These are phyloP conservation scores for Bergia sp. DNA, from an alignment of 92 coral and sea anemone genomes.

Conservation along the genomic window DNA sequence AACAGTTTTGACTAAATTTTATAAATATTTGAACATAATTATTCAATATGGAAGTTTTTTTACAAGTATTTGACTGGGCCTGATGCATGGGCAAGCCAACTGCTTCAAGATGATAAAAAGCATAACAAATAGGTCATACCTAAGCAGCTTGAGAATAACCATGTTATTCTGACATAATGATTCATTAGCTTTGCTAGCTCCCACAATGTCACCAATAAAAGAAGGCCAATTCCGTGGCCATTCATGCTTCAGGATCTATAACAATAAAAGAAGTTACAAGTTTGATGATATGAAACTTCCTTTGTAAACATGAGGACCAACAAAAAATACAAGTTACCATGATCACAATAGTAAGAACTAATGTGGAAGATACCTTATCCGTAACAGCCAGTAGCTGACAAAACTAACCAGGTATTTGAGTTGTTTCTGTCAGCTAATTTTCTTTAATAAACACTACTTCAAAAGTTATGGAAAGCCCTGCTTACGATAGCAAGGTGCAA, in stretches of 20 bases:
- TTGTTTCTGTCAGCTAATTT: no score
- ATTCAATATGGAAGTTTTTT: not conserved
- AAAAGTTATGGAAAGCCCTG: no score
- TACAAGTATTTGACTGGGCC: not conserved
- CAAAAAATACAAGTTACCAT: no score
- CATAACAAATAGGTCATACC: constrained; percentile 54
- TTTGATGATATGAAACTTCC: not conserved
- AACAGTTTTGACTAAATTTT: no score
- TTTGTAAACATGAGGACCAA: no score
- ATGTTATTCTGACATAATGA: constrained; percentile 98
- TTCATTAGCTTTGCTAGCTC: constrained; percentile 99
- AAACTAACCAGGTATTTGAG: no score
- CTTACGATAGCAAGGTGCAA: no score
- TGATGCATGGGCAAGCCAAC: not conserved
- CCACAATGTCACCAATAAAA: constrained; percentile 93
- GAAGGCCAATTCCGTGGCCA: constrained; percentile 99
- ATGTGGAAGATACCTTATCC: no score
- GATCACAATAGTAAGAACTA: no score
- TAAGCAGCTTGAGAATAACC: constrained; percentile 90
- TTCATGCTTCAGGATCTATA: constrained; percentile 93
- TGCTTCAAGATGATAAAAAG: not conserved
- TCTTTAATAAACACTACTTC: no score
- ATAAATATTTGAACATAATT: not conserved
- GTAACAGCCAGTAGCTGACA: no score
- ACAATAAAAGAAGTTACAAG: not conserved